Conservation (phyloP, 2,113 vertebrate species). For the Mormyrus iriodes region DNA sequence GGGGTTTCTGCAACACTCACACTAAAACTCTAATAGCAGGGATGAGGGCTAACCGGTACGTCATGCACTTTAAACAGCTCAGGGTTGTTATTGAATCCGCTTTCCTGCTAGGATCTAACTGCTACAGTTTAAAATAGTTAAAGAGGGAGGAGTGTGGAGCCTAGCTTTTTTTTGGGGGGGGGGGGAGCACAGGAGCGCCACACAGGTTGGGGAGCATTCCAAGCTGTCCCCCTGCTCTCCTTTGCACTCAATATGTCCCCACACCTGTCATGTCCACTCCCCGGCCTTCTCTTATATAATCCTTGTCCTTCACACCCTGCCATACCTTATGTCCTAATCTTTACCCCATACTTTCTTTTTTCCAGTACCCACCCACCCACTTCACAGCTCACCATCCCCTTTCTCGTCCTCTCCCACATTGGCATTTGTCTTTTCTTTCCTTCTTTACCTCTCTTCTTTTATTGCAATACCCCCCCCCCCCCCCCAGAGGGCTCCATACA, state of each 20-base stretch:
- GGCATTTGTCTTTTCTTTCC: neutral
- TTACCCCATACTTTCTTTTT: neutral
- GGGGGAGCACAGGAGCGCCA: neutral
- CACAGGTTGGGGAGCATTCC: neutral
- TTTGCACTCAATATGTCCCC: neutral
- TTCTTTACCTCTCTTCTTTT: neutral
- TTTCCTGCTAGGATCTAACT: slow-evolving; percentile 16
- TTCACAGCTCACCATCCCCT: neutral
- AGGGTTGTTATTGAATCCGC: too few relatives aligned
- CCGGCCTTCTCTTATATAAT: neutral
- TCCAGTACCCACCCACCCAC: too few relatives aligned
- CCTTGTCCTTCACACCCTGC: neutral
- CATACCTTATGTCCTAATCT: neutral
- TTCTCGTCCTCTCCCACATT: neutral
- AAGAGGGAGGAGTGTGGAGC: neutral
- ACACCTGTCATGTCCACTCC: neutral
- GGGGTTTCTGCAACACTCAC: neutral
- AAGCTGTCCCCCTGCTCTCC: neutral
- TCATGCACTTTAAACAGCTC: neutral
- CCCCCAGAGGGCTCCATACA: neutral
- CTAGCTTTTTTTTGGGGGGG: neutral
- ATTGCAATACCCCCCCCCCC: neutral
- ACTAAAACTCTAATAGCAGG: neutral
- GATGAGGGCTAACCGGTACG: neutral
- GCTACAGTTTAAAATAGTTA: slow-evolving; percentile 23